A percentile compares a stretch with the other conserved stretches of the same genome.
Evolutionary conservation across 2,797 vertebrate genomes (phyloP).

Genomic region (Eutrigla gurnardus): DNA sequence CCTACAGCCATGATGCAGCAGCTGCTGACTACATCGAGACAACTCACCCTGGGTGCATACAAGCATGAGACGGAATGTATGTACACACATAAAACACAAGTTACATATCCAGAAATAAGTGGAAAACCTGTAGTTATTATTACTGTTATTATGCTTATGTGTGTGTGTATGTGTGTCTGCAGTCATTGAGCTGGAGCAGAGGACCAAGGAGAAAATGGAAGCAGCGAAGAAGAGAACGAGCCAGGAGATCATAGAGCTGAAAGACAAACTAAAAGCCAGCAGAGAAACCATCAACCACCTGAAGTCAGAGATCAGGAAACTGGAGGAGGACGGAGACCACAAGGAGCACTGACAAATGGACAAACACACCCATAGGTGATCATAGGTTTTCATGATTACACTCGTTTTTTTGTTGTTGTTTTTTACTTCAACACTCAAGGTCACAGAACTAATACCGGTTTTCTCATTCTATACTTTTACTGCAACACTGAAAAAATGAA

Average conservation of each 20-base stretch:
- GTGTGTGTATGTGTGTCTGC: constrained; percentile 14
- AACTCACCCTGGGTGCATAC: constrained; percentile 95
- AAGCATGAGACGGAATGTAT: constrained; percentile 99
- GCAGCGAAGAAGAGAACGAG: constrained; percentile 96
- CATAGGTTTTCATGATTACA: not conserved
- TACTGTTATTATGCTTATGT: not conserved
- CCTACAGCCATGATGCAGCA: constrained; percentile 99
- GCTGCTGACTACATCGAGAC: constrained; percentile 94
- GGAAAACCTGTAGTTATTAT: not conserved
- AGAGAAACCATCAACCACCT: constrained; percentile 98
- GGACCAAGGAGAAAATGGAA: constrained; percentile 96
- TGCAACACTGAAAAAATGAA: not conserved
- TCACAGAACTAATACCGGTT: not conserved
- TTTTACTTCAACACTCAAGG: not conserved
- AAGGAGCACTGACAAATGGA: constrained; percentile 88
- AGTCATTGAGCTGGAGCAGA: constrained; percentile 95
- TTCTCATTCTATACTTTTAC: not conserved
- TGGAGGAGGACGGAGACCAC: constrained; percentile 95
- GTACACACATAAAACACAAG: constrained; percentile 53
- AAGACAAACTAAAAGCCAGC: constrained; percentile 97
- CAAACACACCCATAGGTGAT: not conserved
- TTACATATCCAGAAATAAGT: not conserved
- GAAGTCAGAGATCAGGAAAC: constrained; percentile 95
- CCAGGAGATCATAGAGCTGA: constrained; percentile 96
- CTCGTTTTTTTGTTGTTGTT: not conserved